Conservation (phyloP, 2,797 vertebrate species). For the Borostomias antarcticus region DNA sequence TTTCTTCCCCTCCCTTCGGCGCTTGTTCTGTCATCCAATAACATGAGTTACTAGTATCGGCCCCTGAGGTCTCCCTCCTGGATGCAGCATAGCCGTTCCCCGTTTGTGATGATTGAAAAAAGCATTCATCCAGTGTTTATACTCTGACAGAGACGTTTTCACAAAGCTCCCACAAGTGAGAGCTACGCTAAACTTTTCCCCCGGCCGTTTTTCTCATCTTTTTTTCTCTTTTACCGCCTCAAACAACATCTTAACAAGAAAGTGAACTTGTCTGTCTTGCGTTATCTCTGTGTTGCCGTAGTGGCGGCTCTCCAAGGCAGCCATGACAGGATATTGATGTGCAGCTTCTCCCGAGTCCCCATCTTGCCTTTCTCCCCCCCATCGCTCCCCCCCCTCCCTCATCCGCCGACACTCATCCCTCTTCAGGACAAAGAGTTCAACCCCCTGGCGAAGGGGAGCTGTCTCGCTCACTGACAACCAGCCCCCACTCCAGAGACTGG, state of each 20-base stretch:
- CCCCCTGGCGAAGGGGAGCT: constrained; percentile 61
- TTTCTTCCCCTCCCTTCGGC: background rate
- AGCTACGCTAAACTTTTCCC: constrained; percentile 32
- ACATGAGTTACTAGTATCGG: constrained; percentile 19
- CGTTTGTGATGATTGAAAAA: constrained; percentile 36
- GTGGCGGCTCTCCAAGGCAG: constrained; percentile 53
- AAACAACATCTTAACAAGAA: constrained; percentile 5
- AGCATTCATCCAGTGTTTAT: constrained; percentile 19
- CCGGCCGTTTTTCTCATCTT: constrained; percentile 34
- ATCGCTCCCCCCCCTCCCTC: constrained; percentile 18
- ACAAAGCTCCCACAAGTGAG: constrained; percentile 20
- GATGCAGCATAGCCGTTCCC: constrained; percentile 4
- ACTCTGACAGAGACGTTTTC: constrained; percentile 21
- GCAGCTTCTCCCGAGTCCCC: constrained; percentile 50
- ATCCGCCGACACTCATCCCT: constrained; percentile 41
- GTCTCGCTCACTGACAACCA: constrained; percentile 64
- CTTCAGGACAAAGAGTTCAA: constrained; percentile 67
- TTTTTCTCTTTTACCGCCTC: background rate
- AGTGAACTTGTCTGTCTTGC: constrained; percentile 62
- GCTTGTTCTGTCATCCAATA: constrained; percentile 30
- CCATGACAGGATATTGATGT: constrained; percentile 74
- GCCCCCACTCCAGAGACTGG: constrained; percentile 33
- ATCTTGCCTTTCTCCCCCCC: constrained; percentile 34
- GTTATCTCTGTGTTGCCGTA: constrained; percentile 63
- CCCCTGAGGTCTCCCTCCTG: constrained; percentile 22